Percentiles rank a stretch among this genome's conserved stretches.
These are phyloP conservation scores for Ophion ellenae DNA, from an alignment of 2,888 invertebrate genomes.

Conservation along the genomic window DNA sequence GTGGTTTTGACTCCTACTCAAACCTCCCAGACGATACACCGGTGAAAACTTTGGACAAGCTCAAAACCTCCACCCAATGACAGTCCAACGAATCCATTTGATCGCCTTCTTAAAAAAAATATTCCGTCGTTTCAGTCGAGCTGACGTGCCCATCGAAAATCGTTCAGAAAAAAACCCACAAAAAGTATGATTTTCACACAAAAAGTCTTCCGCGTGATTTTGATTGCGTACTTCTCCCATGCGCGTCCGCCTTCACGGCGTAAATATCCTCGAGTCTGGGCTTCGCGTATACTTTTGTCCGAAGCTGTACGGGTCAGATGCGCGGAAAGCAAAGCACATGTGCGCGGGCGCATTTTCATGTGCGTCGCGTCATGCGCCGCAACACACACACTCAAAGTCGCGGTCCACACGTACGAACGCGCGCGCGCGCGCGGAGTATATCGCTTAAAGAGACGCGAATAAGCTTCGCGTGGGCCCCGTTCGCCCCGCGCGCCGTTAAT, in stretches of 20 bases:
- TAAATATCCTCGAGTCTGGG: neutral
- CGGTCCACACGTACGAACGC: neutral
- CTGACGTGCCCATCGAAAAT: too few species aligned
- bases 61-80: too few species aligned
- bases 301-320: constrained; percentile 20
- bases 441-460: constrained; percentile 34
- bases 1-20: too few species aligned
- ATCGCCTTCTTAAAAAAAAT: too few species aligned
- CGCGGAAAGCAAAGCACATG: constrained; percentile 39
- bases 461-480: constrained; percentile 32
- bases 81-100: too few species aligned
- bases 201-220: too few species aligned
- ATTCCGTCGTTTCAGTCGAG: too few species aligned
- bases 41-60: too few species aligned
- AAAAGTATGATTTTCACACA: too few species aligned
- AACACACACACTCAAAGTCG: neutral
- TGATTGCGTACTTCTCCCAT: neutral
- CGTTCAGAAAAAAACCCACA: too few species aligned
- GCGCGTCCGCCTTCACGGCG: neutral
- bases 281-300: constrained; percentile 7
- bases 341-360: constrained; percentile 41
- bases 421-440: neutral
- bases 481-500: constrained; percentile 31
- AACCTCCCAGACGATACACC: too few species aligned
- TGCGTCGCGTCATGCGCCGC: constrained; percentile 1